These are phyloP conservation scores for Enteromius viviparus DNA, from an alignment of 2,797 vertebrate species.

Conservation along the genomic window DNA sequence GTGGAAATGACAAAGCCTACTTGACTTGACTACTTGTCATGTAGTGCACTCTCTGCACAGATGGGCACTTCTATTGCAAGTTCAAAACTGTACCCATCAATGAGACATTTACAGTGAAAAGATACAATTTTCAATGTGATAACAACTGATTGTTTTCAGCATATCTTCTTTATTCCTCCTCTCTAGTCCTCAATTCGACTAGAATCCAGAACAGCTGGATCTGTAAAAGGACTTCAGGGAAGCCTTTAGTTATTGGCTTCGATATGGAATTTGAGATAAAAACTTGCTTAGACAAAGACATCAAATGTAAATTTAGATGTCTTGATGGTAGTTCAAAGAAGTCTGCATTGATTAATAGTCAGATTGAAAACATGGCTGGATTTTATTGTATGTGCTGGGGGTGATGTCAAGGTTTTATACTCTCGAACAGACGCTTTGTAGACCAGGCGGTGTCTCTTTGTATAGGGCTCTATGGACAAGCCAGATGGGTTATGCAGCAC, in stretches of 20 bases:
- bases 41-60: constrained; percentile 11
- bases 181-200: neutral
- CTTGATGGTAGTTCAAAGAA: constrained; percentile 29
- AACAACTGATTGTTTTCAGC: constrained; percentile 10
- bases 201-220: constrained; percentile 22
- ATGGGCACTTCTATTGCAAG: constrained; percentile 12
- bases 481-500: constrained; percentile 23
- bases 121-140: neutral
- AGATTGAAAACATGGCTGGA: neutral
- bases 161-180: neutral
- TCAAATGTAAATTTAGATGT: constrained; percentile 27
- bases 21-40: no score
- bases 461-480: constrained; percentile 35
- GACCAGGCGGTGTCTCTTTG: constrained; percentile 13
- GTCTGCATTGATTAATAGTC: constrained; percentile 3
- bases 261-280: neutral
- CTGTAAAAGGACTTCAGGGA: constrained; percentile 17
- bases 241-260: constrained; percentile 23
- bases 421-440: constrained; percentile 30
- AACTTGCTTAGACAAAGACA: constrained; percentile 20
- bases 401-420: constrained; percentile 33
- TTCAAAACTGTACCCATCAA: constrained; percentile 20
- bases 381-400: constrained; percentile 32
- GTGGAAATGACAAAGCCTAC: no score
- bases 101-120: constrained; percentile 22